Conservation (phyloP, 2,113 vertebrate genomes). For the Cyphomyrus plagiostoma region DNA sequence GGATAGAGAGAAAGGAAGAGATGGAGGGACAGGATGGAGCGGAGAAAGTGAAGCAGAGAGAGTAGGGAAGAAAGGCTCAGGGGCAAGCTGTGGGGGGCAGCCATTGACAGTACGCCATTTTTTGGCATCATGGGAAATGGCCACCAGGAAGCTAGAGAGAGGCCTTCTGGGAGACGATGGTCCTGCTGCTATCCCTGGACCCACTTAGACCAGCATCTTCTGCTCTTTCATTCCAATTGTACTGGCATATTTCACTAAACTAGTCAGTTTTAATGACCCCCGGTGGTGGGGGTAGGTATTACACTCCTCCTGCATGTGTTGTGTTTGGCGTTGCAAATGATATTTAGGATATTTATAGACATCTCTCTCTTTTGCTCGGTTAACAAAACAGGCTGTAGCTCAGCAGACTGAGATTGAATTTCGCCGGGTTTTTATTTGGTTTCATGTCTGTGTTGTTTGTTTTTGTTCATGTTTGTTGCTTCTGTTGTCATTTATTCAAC, state of each 20-base stretch:
- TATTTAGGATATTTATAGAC: background rate
- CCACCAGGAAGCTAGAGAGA: background rate
- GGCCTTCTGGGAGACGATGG: background rate
- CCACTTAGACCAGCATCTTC: constrained; percentile 37
- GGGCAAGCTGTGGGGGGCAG: background rate
- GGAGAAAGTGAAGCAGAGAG: background rate
- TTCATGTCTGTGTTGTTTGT: background rate
- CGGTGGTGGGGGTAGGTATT: background rate
- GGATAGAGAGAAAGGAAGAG: constrained; percentile 6
- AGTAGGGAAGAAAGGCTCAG: background rate
- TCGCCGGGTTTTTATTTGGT: background rate
- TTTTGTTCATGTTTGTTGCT: background rate
- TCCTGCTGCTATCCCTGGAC: background rate
- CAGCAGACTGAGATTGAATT: background rate
- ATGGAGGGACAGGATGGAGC: background rate
- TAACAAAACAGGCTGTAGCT: background rate
- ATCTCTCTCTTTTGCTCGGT: background rate
- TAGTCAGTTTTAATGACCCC: background rate
- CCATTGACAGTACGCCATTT: background rate
- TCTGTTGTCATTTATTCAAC: background rate
- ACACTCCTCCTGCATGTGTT: background rate
- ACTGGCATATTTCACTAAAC: background rate
- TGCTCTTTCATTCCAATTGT: background rate
- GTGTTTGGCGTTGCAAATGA: background rate
- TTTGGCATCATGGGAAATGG: background rate